These are phyloP conservation scores for Pitta sordida DNA, from an alignment of 2,113 vertebrate genomes.

Conservation along the genomic window DNA sequence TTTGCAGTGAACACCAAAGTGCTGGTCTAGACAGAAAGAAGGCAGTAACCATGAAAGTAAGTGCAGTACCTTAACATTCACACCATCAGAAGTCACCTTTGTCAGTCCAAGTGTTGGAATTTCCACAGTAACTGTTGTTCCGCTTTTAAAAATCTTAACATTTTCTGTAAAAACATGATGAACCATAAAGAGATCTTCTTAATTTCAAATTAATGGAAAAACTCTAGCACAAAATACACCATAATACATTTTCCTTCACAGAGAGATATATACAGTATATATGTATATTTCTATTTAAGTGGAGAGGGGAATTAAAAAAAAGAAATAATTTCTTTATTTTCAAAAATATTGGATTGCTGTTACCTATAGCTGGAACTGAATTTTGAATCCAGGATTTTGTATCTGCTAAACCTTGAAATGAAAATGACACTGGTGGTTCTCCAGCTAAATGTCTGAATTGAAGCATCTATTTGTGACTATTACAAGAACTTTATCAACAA, in stretches of 20 bases:
- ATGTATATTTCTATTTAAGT: not conserved
- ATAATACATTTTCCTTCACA: not conserved
- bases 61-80: conserved; percentile 35
- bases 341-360: not conserved
- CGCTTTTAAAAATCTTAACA: conserved; percentile 44
- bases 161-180: not conserved
- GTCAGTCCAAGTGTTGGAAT: conserved; percentile 7
- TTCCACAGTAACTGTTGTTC: not conserved
- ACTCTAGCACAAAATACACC: not conserved
- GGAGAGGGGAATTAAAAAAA: not conserved
- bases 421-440: not conserved
- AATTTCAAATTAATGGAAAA: not conserved
- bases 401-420: not conserved
- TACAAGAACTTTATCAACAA: not conserved
- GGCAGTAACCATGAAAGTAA: not conserved
- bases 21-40: not conserved
- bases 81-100: conserved; percentile 42
- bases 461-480: not conserved
- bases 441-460: not conserved
- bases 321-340: not conserved
- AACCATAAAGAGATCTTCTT: not conserved
- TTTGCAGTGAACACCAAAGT: not conserved
- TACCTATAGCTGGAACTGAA: not conserved
- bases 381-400: not conserved
- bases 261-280: no score